phyloP scores from a whole-genome alignment of 2,113 vertebrate genomes.

The Odontophorus gujanensis region DNA sequence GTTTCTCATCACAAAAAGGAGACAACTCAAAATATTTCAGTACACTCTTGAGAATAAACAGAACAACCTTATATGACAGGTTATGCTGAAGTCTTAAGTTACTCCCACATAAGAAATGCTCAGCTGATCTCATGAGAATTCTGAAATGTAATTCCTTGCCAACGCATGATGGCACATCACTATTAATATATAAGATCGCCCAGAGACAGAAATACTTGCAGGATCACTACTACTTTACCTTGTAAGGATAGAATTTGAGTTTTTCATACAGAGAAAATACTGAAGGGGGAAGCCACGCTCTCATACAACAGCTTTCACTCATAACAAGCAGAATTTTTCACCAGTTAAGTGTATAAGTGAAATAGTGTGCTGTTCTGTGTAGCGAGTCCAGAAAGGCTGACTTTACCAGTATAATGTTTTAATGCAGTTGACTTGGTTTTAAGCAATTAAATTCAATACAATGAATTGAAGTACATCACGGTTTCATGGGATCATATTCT shows the following conservation, averaged over 20 bases:
- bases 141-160: background rate
- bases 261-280: background rate
- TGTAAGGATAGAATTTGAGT: background rate
- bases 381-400: background rate
- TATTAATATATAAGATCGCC: background rate
- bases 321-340: fast-evolving
- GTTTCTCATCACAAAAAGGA: background rate
- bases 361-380: background rate
- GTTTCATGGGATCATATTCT: background rate
- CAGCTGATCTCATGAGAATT: background rate
- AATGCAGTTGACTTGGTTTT: background rate
- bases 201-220: background rate
- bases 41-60: background rate
- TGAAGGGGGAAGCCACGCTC: background rate
- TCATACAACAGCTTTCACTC: background rate
- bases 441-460: background rate
- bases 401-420: background rate
- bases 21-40: background rate
- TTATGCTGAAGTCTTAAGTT: background rate
- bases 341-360: fast-evolving
- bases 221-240: background rate
- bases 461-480: background rate
- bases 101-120: background rate
- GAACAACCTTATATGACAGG: background rate
- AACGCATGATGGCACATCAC: background rate